Evolutionary conservation across 2,797 vertebrate species (phyloP), one percentile per base, ranked within the genome.

Genomic region (Xerus rutilus): DNA sequence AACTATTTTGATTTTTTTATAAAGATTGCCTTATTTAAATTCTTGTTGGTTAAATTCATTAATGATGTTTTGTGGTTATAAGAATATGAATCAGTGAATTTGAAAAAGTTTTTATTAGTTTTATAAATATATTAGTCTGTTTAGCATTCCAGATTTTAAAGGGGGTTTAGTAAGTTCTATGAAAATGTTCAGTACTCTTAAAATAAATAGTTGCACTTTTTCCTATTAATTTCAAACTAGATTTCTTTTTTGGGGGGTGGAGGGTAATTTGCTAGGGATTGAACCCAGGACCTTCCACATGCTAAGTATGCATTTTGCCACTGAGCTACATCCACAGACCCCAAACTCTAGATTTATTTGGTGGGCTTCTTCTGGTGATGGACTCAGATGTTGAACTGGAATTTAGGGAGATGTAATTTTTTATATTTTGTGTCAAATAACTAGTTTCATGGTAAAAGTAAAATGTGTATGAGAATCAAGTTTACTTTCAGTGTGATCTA

Each of bases 31-130:
- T 86, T 92, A 82, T 86, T 62, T 81, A 76, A 76, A 64, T 3
- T 86, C 45, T 82, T 82, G 7, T 21, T 65, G 4, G 20, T 69
- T 95, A 90, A 82, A 81, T 82, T 81, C 54, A 59, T 25, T 86
- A 32, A 86, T 86, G 54, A 57, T 30, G 32, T 94, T 86, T 94
- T 89, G 20, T 92, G 57, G 81, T 88, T 67, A 77, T 86, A 77
- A 82, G n/a, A 21, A 8, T 77, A 72, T 72, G 25, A 77, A n/a
- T 30, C 3, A 0, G 86, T 76, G 39, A 67, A 70, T 25, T 67
- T 86, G 54, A 23, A 45, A 89, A 65, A 39, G 1, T 3, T 59
- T 81, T 67, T 82, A 28, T 73, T 79, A 77, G 39, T 14, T 89
- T 90, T 86, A 86, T 35, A 78, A 64, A 35, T 81, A 9, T 82